These are phyloP conservation scores for Strongylocentrotus purpuratus DNA, from an alignment of 35 echinoderm and acorn worm species.

Conservation along the genomic window DNA sequence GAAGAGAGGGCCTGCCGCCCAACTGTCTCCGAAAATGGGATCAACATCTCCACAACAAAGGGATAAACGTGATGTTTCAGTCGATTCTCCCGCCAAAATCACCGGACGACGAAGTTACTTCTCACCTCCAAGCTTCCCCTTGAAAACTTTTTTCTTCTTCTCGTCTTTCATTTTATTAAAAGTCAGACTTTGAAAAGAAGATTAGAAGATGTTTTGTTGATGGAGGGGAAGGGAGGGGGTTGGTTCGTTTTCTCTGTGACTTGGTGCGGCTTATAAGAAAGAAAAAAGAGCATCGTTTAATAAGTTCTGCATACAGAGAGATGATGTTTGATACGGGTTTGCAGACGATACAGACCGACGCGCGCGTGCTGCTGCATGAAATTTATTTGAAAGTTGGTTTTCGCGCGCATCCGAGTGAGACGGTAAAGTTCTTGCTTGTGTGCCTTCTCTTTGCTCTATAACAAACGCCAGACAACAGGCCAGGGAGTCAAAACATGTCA, in stretches of 20 bases:
- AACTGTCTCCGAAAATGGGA: slow-evolving; percentile 18
- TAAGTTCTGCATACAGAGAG: neutral
- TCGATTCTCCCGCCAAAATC: slow-evolving; percentile 29
- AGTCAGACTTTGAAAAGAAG: neutral
- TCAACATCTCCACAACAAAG: slow-evolving; percentile 29
- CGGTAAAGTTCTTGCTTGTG: neutral
- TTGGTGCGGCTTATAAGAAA: neutral
- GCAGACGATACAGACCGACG: neutral
- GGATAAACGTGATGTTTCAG: slow-evolving; percentile 34
- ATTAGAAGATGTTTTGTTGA: slow-evolving; percentile 13
- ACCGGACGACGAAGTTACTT: neutral
- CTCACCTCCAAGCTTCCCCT: neutral
- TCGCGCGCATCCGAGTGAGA: neutral
- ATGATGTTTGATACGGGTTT: neutral
- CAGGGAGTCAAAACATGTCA: neutral
- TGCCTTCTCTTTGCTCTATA: neutral
- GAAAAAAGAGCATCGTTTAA: neutral
- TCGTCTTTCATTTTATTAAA: neutral
- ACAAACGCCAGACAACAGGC: neutral
- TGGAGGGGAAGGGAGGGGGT: neutral
- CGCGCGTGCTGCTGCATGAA: neutral
- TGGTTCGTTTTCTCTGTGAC: neutral
- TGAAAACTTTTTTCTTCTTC: neutral
- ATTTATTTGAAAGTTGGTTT: slow-evolving; percentile 7
- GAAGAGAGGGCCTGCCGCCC: neutral